Base-by-base conservation (phyloP, 30 jellyfish, hydroid and myxozoan genomes). In the Catostylus mosaicus region DNA sequence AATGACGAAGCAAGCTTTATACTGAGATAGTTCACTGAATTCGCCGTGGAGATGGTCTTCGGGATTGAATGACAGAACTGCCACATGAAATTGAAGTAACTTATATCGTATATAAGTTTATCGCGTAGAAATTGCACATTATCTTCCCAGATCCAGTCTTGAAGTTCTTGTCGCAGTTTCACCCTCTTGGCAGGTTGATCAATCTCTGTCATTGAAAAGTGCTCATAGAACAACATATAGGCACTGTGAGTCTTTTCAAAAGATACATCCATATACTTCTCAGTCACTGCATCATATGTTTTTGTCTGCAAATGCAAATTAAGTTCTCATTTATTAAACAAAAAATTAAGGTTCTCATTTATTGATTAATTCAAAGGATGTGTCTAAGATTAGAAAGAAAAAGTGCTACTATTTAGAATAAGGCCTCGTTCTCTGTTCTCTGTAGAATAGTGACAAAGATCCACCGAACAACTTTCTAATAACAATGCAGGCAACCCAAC, bases 241-340 rank as follows among this genome's bases (percentile, higher is more conserved):
- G 98, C 98, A 50, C 98, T 92, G 89, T 92, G 98, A 0, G 98
- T 92, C 67, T 92, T 92, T 74, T 92, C 98, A 66, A 92, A 92
- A 16, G 98, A 92, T 31, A 92, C 93, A 57, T 92, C 98, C 98
- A 86, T 92, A 86, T 92, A 92, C 63, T 92, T 92, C 86, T 92
- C 98, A 2, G 98, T 92, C 43, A 92, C 95, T 31, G 98, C 96
- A 81, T 92, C 98, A 60, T 88, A 92, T 31, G 98, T 92, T 48
- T 92, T 92, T 12, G 98, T 92, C 98, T 92, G 72, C 0, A 73
- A 73, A 33, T 50, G 24, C 2, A 8, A 23, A 50, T 5, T 50
- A 0, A 50, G 18, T n/a, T n/a, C n/a, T n/a, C n/a, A n/a, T n/a
- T n/a, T n/a, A n/a, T n/a, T n/a, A n/a, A n/a, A n/a, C n/a, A n/a